Evolutionary conservation across 1,140 invertebrate species (phyloP), one percentile per base, ranked within the genome.

Genomic region (Bombus affinis): DNA sequence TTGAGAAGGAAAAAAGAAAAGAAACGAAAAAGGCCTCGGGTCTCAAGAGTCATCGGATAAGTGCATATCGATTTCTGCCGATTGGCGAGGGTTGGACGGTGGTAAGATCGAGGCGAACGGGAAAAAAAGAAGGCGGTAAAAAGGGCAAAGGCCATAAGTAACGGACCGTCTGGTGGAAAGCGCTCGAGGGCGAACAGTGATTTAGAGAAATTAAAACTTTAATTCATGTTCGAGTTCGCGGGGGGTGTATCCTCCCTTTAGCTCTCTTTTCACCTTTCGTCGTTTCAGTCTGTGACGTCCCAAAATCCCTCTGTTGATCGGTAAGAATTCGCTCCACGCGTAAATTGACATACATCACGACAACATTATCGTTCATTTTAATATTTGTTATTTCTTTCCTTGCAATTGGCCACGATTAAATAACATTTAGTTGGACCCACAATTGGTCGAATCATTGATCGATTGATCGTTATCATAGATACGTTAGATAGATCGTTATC

Each of bases 161-260:
- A 95, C 93, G 93, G 92, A 93, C 93, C 94, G 93, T 94, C 94
- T 95, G 94, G 91, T 94, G 90, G 93, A 94, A 94, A 93, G 92
- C 92, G 93, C 94, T 93, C 90, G 91, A 92, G 92, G 93, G 92
- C 92, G 93, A 94, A 92, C 92, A 93, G 94, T 95, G 94, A 95
- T 95, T 95, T 95, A 95, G 94, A 95, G 94, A 95, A 95, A 95
- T 95, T 95, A 95, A 95, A 95, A 95, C 93, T 95, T 95, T 95
- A 95, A 95, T 95, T 95, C 94, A 95, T 95, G 94, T 95, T 95
- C 93, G 93, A 93, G 91, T 87, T 92, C 88, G 91, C 87, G 90
- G 90, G 91, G 73, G 86, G 87, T 81, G 75, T 87, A 86, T 89
- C 91, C 86, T 88, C 82, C 73, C 71, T 53, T 70, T 85, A 73